Conservation (phyloP, 2,888 invertebrate species). For the Caenorhabditis auriculariae region DNA sequence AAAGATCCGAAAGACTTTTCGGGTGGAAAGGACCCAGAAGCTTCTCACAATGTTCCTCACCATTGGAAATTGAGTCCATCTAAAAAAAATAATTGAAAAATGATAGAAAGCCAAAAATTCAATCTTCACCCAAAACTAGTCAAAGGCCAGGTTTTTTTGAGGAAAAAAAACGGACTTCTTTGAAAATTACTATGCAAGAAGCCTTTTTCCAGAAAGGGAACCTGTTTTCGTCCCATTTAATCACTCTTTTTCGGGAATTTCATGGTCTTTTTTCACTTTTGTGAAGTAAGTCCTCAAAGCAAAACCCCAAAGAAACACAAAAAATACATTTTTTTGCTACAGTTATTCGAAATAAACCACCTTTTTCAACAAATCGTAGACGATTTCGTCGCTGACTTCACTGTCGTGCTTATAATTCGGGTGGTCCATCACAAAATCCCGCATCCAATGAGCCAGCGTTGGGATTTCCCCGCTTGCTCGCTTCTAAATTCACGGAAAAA, state of each 20-base stretch:
- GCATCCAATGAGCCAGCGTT: conserved; percentile 92
- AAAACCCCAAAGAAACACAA: neutral
- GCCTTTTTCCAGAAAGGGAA: too few species aligned
- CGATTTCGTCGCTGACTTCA: conserved; percentile 81
- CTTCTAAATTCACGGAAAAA: too few species aligned
- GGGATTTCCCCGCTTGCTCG: conserved; percentile 79
- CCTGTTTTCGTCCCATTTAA: too few species aligned
- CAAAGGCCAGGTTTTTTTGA: too few species aligned
- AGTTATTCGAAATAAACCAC: conserved; percentile 21
- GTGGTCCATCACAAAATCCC: conserved; percentile 84
- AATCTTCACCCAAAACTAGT: too few species aligned
- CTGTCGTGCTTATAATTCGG: conserved; percentile 78
- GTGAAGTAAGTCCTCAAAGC: neutral
- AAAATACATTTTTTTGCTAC: too few species aligned
- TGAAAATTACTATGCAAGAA: too few species aligned
- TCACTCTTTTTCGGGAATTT: neutral
- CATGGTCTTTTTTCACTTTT: neutral
- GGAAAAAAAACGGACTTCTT: too few species aligned
- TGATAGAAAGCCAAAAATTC: neutral
- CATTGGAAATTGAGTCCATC: conserved; percentile 62
- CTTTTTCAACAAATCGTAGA: conserved; percentile 79
- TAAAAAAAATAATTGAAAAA: conserved; percentile 7
- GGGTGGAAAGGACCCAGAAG: conserved; percentile 60
- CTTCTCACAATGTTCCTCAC: conserved; percentile 56
- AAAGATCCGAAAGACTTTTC: too few species aligned